These are phyloP conservation scores for Nanorana parkeri DNA, from an alignment of 2,113 vertebrate genomes.

Conservation along the genomic window DNA sequence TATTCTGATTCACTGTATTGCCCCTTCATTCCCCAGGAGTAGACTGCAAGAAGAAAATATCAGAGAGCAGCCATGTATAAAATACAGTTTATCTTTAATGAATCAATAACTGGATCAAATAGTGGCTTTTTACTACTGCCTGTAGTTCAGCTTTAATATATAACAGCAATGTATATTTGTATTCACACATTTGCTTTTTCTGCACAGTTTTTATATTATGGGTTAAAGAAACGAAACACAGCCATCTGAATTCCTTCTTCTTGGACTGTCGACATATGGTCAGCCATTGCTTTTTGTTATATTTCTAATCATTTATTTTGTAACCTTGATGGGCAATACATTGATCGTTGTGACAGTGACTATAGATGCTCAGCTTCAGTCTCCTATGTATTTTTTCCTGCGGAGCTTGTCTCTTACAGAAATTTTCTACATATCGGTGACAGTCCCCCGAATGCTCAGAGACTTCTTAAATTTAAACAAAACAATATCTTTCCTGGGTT, in stretches of 20 bases:
- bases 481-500: constrained; percentile 57
- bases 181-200: no score
- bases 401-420: constrained; percentile 66
- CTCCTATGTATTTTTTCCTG: constrained; percentile 67
- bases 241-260: constrained; percentile 64
- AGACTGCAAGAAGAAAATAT: no score
- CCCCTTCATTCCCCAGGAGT: no score
- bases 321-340: constrained; percentile 63
- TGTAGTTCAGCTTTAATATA: no score
- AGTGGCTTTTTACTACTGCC: no score
- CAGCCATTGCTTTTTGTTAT: constrained; percentile 56
- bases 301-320: constrained; percentile 61
- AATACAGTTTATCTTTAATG: no score
- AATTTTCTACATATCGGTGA: constrained; percentile 63
- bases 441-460: constrained; percentile 62
- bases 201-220: no score
- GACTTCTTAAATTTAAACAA: constrained; percentile 40
- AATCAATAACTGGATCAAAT: no score
- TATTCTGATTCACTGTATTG: no score
- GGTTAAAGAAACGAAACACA: neutral
- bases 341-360: constrained; percentile 63
- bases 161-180: no score
- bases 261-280: constrained; percentile 61
- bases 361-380: constrained; percentile 60
- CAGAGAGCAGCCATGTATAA: no score